phyloP scores from a whole-genome alignment of 1,140 invertebrate genomes.

The Maconellicoccus hirsutus region DNA sequence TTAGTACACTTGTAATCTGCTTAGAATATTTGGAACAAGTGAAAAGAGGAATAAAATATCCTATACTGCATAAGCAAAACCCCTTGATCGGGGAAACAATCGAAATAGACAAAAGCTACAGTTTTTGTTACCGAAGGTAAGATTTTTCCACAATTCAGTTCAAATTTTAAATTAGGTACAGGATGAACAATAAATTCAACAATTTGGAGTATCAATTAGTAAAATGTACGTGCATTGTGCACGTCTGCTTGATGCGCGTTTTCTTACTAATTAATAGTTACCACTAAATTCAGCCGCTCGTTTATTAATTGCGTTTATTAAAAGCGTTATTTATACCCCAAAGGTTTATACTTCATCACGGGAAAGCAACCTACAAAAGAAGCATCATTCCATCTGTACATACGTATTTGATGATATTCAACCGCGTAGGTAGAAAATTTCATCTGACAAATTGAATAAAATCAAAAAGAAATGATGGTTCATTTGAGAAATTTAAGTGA shows the following conservation, averaged over 20 bases:
- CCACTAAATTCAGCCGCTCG: not conserved
- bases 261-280: not conserved
- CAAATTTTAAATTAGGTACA: slow-evolving; percentile 10
- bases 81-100: no score
- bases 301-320: not conserved
- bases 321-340: not conserved
- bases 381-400: not conserved
- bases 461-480: no score
- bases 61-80: no score
- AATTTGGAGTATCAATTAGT: not conserved
- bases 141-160: not conserved
- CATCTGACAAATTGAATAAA: no score
- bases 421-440: no score
- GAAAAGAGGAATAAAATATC: no score
- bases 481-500: no score
- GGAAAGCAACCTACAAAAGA: not conserved
- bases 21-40: no score
- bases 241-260: not conserved
- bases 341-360: no score
- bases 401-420: no score
- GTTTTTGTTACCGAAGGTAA: not conserved
- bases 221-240: not conserved
- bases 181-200: slow-evolving; percentile 10
- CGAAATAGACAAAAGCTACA: not conserved
- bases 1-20: no score